Evolutionary conservation across 2,888 invertebrate genomes (phyloP).

Genomic region (Pollenia griseotomentosa): DNA sequence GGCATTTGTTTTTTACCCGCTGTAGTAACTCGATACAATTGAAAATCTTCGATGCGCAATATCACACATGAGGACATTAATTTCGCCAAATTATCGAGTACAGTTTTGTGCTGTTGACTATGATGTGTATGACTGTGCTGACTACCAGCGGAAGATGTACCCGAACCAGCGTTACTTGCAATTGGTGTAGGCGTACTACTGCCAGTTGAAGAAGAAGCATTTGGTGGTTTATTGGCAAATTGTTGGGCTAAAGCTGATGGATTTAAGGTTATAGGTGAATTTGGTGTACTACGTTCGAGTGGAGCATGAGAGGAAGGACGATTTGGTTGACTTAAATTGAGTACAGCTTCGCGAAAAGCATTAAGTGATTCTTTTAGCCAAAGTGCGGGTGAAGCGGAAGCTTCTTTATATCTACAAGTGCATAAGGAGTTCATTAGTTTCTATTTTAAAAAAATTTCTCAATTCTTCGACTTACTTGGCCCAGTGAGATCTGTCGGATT

Average conservation of each 20-base stretch:
- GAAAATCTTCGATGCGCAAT: conserved; percentile 95
- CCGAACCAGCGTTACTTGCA: conserved; percentile 70
- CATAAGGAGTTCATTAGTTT: background rate
- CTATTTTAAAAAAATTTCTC: conserved; percentile 1
- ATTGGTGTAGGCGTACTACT: conserved; percentile 75
- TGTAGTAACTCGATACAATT: conserved; percentile 93
- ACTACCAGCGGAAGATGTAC: conserved; percentile 78
- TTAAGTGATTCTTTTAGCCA: conserved; percentile 95
- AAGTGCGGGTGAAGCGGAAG: conserved; percentile 90
- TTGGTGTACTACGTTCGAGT: conserved; percentile 82
- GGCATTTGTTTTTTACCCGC: conserved; percentile 89
- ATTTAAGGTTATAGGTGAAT: conserved; percentile 81
- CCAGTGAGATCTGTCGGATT: conserved; percentile 95
- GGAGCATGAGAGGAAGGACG: conserved; percentile 83
- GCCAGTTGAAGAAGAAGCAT: conserved; percentile 69
- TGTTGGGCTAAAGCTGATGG: conserved; percentile 78
- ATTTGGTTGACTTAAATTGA: conserved; percentile 90
- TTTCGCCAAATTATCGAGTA: conserved; percentile 91
- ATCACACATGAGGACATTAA: conserved; percentile 97
- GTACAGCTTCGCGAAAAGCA: conserved; percentile 90
- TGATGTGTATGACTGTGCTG: conserved; percentile 84
- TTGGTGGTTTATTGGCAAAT: conserved; percentile 72
- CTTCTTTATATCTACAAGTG: conserved; percentile 88
- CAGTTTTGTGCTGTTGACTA: conserved; percentile 86
- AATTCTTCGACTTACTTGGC: conserved; percentile 86